These are phyloP conservation scores for Columba livia DNA, from an alignment of 2,113 vertebrate genomes.

Conservation along the genomic window DNA sequence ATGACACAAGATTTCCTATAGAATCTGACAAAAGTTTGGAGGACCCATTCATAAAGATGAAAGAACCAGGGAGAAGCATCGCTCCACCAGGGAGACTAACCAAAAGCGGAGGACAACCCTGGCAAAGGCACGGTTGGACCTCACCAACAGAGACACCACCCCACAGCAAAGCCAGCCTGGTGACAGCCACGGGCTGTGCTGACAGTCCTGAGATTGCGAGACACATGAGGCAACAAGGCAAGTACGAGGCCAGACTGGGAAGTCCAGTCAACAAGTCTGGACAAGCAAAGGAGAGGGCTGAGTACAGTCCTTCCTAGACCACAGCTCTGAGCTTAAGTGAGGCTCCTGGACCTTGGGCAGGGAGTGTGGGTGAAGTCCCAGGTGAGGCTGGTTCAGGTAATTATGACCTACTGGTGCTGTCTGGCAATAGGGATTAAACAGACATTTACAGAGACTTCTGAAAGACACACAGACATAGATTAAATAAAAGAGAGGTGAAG, in stretches of 20 bases:
- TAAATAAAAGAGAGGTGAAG: background rate
- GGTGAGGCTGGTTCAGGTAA: background rate
- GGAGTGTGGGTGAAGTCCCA: background rate
- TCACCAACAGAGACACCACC: background rate
- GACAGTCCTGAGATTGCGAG: background rate
- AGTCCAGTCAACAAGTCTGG: background rate
- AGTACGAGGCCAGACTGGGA: background rate
- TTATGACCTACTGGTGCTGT: background rate
- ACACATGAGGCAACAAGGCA: background rate
- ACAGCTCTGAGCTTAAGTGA: background rate
- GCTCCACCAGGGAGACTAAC: no score
- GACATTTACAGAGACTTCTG: background rate
- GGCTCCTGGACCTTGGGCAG: background rate
- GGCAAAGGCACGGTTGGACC: background rate
- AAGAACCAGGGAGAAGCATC: background rate
- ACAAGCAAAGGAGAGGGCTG: background rate
- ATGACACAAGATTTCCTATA: background rate
- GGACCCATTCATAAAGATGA: background rate
- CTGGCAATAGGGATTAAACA: background rate
- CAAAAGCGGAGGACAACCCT: background rate
- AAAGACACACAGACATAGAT: background rate
- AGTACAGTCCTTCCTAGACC: background rate
- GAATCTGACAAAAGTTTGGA: background rate
- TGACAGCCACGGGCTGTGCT: rapidly evolving
- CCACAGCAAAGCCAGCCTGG: background rate